Evolutionary conservation across 2,113 vertebrate genomes (phyloP).

Genomic region (Patagioenas fasciata): DNA sequence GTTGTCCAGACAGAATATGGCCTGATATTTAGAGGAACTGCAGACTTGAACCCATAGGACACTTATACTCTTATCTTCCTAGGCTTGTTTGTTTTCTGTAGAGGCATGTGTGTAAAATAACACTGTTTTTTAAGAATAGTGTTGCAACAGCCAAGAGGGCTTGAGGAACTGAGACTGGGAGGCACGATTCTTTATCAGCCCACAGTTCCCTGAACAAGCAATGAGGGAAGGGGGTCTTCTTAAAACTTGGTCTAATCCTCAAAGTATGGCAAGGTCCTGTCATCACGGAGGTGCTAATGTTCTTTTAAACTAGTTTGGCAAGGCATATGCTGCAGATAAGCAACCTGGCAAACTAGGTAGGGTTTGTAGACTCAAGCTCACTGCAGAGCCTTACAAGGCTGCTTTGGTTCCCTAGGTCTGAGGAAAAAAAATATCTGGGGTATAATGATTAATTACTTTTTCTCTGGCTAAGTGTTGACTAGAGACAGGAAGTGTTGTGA

Average conservation of each 20-base stretch:
- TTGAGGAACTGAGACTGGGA: neutral
- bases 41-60: neutral
- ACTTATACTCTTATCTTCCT: neutral
- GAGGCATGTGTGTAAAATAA: neutral
- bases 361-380: neutral
- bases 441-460: neutral
- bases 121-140: neutral
- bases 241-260: neutral
- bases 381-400: neutral
- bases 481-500: neutral
- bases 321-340: neutral
- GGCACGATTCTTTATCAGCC: fast-evolving
- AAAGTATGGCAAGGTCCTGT: neutral
- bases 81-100: neutral
- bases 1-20: neutral
- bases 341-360: neutral
- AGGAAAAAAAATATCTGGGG: neutral
- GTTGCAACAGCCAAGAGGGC: neutral
- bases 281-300: neutral
- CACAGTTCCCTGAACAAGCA: neutral
- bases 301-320: neutral
- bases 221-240: neutral
- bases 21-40: neutral
- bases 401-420: neutral
- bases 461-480: neutral